These are phyloP conservation scores for Eulithis prunata DNA, from an alignment of 2,888 invertebrate genomes.

Conservation along the genomic window DNA sequence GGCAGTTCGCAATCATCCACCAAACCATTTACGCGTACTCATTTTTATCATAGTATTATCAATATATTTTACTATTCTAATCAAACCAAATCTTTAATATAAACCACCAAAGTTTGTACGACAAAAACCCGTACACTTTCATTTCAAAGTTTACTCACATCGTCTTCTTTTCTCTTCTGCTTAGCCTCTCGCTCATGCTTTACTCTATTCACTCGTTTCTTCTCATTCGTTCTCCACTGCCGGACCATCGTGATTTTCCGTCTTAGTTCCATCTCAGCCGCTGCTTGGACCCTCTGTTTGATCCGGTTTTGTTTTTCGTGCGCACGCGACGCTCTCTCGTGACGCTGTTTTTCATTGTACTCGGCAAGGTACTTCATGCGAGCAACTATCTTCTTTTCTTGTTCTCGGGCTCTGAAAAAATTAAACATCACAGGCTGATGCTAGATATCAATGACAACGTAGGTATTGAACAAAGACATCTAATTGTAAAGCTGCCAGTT, in stretches of 20 bases:
- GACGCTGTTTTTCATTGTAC: conserved; percentile 66
- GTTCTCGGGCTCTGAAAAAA: conserved; percentile 65
- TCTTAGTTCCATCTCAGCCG: conserved; percentile 73
- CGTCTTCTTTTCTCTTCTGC: conserved; percentile 58
- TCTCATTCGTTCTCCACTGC: conserved; percentile 73
- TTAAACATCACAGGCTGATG: background rate
- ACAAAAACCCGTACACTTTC: too few relatives aligned
- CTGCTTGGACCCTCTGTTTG: conserved; percentile 74
- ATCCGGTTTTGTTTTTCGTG: conserved; percentile 68
- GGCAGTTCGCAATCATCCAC: too few relatives aligned
- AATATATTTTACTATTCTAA: too few relatives aligned
- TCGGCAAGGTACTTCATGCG: conserved; percentile 71
- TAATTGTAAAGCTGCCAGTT: conserved; percentile 9
- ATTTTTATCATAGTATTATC: too few relatives aligned
- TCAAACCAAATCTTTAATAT: too few relatives aligned
- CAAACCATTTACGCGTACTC: too few relatives aligned
- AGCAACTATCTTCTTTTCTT: conserved; percentile 68
- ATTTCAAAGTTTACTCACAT: conserved; percentile 48
- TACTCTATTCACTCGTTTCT: conserved; percentile 64
- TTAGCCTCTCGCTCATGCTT: conserved; percentile 67
- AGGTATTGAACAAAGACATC: background rate
- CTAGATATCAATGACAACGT: background rate
- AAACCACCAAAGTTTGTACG: too few relatives aligned
- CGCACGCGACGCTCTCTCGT: conserved; percentile 62
- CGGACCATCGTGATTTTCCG: conserved; percentile 77